A percentile compares a stretch with the other conserved stretches of the same genome.
These are phyloP conservation scores for Antechinus stuartii DNA, from an alignment of 2,113 vertebrate genomes.

Conservation along the genomic window DNA sequence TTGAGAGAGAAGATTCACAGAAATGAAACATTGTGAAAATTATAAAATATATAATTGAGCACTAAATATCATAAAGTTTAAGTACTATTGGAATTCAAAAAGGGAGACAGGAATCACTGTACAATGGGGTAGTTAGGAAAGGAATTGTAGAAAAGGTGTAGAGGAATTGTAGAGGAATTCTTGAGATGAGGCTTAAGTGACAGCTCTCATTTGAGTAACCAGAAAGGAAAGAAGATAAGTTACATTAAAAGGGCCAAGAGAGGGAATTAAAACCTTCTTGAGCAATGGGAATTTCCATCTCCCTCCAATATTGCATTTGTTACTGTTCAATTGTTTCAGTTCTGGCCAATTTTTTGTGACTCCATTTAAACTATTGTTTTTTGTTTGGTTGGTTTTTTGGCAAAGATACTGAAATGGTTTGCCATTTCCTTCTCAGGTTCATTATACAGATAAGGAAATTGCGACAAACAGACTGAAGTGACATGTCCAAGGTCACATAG, in stretches of 20 bases:
- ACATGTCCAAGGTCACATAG: not conserved
- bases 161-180: not conserved
- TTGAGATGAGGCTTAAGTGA: not conserved
- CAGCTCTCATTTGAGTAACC: not conserved
- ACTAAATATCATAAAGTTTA: not conserved
- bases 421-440: not conserved
- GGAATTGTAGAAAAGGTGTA: not conserved
- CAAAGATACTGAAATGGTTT: not conserved
- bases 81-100: not conserved
- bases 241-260: not conserved
- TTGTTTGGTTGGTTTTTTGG: not conserved
- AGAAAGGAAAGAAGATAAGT: too few species aligned
- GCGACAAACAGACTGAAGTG: not conserved
- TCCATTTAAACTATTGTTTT: not conserved
- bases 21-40: not conserved
- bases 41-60: not conserved
- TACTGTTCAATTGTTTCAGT: not conserved
- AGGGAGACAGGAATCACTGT: not conserved
- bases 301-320: not conserved
- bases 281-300: not conserved
- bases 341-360: not conserved
- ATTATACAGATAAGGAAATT: not conserved
- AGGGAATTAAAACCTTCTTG: not conserved
- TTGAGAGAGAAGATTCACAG: not conserved
- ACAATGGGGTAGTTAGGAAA: not conserved